A percentile compares a stretch with the other conserved stretches of the same genome.
These are phyloP conservation scores for Helicorthomorpha holstii DNA, from an alignment of 1,140 invertebrate species.

Conservation along the genomic window DNA sequence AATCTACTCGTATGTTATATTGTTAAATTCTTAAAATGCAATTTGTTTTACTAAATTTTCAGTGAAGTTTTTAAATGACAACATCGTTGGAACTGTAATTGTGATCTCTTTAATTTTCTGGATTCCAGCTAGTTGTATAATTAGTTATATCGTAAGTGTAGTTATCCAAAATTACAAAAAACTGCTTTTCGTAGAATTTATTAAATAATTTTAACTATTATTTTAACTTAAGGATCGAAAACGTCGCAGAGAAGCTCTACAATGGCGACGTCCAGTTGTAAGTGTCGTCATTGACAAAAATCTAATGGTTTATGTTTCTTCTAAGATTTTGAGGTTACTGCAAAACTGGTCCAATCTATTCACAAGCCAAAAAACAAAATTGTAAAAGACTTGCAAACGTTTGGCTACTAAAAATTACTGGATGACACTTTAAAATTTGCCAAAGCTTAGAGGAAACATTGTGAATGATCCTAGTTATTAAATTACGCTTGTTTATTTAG, in stretches of 20 bases:
- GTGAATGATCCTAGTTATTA: no score
- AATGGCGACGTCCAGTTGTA: not conserved
- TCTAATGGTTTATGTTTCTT: not conserved
- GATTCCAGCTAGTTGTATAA: conserved; percentile 47
- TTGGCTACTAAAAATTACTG: no score
- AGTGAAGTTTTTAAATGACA: conserved; percentile 64
- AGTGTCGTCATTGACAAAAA: not conserved
- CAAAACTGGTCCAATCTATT: no score
- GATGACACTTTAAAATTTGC: no score
- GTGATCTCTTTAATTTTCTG: conserved; percentile 74
- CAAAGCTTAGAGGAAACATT: no score
- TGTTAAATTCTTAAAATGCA: not conserved
- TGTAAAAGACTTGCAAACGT: no score
- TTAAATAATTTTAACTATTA: no score
- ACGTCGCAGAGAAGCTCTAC: not conserved
- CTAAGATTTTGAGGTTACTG: no score
- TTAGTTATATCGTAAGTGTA: conserved; percentile 21
- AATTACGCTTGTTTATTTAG: not conserved
- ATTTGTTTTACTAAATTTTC: conserved; percentile 3
- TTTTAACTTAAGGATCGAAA: not conserved
- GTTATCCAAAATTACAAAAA: conserved; percentile 5
- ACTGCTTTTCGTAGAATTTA: no score
- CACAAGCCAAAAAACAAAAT: no score
- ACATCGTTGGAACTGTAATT: conserved; percentile 77
- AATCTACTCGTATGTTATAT: not conserved